Evolutionary conservation across 1,140 invertebrate species (phyloP), one percentile per base, ranked within the genome.

Genomic region (Radopholus similis): DNA sequence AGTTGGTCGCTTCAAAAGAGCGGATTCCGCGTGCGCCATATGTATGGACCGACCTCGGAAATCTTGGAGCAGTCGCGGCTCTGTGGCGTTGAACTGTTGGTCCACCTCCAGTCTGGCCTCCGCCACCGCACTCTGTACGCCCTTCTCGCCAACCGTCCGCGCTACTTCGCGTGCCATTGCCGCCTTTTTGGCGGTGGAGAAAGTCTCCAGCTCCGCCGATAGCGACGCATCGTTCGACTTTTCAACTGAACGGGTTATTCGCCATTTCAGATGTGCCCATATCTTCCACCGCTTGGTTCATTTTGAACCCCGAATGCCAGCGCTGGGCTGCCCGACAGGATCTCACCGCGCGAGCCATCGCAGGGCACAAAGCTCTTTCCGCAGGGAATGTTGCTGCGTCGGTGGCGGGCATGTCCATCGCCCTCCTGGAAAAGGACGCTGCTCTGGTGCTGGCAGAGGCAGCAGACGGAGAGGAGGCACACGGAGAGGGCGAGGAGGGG

Each of bases 381-480:
- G 64, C 77, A 78, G 8, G 77, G 77, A 55, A 78, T 76, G 38
- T 78, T 81, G n/a, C n/a, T n/a, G n/a, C n/a, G n/a, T n/a, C n/a
- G n/a, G n/a, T n/a, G n/a, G n/a, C n/a, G n/a, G n/a, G n/a, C n/a
- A n/a, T n/a, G n/a, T n/a, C n/a, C n/a, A n/a, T n/a, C n/a, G n/a
- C n/a, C n/a, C n/a, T n/a, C n/a, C n/a, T n/a, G n/a, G n/a, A n/a
- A n/a, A n/a, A n/a, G n/a, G n/a, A n/a, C n/a, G n/a, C n/a, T n/a
- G n/a, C n/a, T n/a, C n/a, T n/a, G n/a, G n/a, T n/a, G n/a, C n/a
- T n/a, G n/a, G n/a, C n/a, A n/a, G n/a, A n/a, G n/a, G n/a, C n/a
- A n/a, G n/a, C n/a, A n/a, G n/a, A n/a, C n/a, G n/a, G n/a, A n/a
- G n/a, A n/a, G n/a, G n/a, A n/a, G n/a, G n/a, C n/a, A n/a, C n/a